A percentile compares a stretch with the other conserved stretches of the same genome.
phyloP scores from a whole-genome alignment of 2,797 vertebrate genomes.

The Uromys caudimaculatus region DNA sequence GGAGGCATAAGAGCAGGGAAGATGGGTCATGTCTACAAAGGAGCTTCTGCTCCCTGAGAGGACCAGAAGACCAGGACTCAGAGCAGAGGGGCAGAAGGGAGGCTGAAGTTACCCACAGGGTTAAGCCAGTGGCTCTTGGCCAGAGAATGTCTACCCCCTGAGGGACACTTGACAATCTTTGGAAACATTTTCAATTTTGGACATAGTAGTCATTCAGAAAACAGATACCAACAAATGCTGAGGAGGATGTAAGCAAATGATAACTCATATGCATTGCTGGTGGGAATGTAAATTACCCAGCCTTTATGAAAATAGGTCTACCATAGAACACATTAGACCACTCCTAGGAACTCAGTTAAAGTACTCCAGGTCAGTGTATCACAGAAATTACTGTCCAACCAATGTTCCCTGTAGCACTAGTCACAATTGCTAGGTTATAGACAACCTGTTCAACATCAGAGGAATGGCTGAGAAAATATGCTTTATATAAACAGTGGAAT shows the following conservation, averaged over 20 bases:
- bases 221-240: neutral
- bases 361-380: neutral
- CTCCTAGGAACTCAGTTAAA: neutral
- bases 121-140: neutral
- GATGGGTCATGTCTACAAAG: neutral
- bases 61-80: fast-evolving
- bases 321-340: neutral
- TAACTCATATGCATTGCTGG: neutral
- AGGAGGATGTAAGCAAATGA: neutral
- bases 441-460: neutral
- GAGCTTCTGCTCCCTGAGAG: neutral
- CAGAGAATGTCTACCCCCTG: neutral
- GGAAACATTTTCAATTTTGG: neutral
- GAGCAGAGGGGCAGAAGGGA: neutral
- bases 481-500: neutral
- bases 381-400: neutral
- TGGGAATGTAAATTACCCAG: neutral
- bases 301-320: neutral
- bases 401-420: neutral
- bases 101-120: neutral
- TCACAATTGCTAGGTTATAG: neutral
- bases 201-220: neutral
- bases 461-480: neutral
- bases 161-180: neutral
- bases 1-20: neutral